Conservation (phyloP, 1,140 invertebrate species). For the Mactra quadrangularis region DNA sequence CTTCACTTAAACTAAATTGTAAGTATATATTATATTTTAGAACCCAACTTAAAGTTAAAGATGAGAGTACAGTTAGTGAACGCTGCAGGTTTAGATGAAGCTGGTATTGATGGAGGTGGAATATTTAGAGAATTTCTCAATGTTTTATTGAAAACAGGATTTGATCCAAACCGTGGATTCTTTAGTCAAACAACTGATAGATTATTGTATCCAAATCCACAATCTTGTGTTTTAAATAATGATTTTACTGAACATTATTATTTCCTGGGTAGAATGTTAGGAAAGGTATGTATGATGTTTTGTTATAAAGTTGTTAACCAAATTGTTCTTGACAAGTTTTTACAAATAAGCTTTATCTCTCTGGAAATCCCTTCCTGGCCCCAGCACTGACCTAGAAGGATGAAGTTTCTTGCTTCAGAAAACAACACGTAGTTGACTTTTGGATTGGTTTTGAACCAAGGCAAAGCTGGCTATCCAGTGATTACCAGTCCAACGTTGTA, state of each 20-base stretch:
- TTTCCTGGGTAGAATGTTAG: slow-evolving; percentile 97
- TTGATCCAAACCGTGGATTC: slow-evolving; percentile 98
- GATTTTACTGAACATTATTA: slow-evolving; percentile 96
- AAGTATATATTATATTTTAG: no score
- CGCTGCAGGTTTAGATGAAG: slow-evolving; percentile 93
- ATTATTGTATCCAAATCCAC: slow-evolving; percentile 97
- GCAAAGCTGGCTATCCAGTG: no score
- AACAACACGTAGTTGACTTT: no score
- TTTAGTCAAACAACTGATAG: slow-evolving; percentile 96
- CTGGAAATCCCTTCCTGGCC: no score
- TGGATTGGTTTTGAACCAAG: no score
- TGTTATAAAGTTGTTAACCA: no score
- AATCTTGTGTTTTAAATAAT: slow-evolving; percentile 91
- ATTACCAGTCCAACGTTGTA: no score
- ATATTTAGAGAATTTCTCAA: slow-evolving; percentile 90
- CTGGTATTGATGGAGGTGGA: slow-evolving; percentile 97
- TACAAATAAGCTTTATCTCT: no score
- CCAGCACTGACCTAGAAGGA: no score
- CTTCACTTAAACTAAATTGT: no score
- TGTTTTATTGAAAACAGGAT: slow-evolving; percentile 94
- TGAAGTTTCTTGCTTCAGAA: no score
- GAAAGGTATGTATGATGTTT: slow-evolving; percentile 92
- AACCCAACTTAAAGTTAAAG: slow-evolving; percentile 93
- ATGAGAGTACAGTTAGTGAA: slow-evolving; percentile 96
- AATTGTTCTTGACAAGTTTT: no score